A percentile compares a stretch with the other conserved stretches of the same genome.
These are phyloP conservation scores for Emmelina monodactyla DNA, from an alignment of 2,888 invertebrate genomes.

Conservation along the genomic window DNA sequence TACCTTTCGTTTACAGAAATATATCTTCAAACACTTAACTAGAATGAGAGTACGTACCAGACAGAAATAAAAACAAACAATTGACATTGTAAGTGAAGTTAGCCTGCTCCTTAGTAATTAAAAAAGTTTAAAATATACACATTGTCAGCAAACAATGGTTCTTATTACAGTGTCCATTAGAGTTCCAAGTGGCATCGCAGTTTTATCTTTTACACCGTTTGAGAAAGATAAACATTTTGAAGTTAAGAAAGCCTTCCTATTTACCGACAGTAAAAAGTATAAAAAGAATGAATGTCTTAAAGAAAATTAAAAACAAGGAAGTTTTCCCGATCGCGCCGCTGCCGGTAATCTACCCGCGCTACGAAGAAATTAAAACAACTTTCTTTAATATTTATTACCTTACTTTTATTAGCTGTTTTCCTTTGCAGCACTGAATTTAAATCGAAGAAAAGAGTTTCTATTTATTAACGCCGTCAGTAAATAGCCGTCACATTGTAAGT, in stretches of 20 bases:
- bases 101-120: slow-evolving; percentile 46
- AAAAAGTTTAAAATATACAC: slow-evolving; percentile 37
- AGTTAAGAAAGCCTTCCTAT: slow-evolving; percentile 56
- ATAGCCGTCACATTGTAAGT: no score
- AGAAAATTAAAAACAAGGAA: slow-evolving; percentile 66
- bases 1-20: slow-evolving; percentile 7
- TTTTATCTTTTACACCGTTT: slow-evolving; percentile 31
- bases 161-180: slow-evolving; percentile 29
- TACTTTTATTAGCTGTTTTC: slow-evolving; percentile 50
- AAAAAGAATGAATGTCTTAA: slow-evolving; percentile 60
- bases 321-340: slow-evolving; percentile 59
- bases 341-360: slow-evolving; percentile 53
- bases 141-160: slow-evolving; percentile 31
- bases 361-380: slow-evolving; percentile 65
- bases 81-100: slow-evolving; percentile 27
- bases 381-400: slow-evolving; percentile 62
- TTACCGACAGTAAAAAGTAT: slow-evolving; percentile 54
- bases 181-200: slow-evolving; percentile 31
- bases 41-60: slow-evolving; percentile 21
- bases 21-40: slow-evolving; percentile 18
- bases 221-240: slow-evolving; percentile 46
- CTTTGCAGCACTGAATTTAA: slow-evolving; percentile 38
- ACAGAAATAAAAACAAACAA: slow-evolving; percentile 21
- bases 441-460: slow-evolving; percentile 1
- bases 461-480: neutral